Evolutionary conservation across 2,888 invertebrate species (phyloP).

Genomic region (Nomada fucata): DNA sequence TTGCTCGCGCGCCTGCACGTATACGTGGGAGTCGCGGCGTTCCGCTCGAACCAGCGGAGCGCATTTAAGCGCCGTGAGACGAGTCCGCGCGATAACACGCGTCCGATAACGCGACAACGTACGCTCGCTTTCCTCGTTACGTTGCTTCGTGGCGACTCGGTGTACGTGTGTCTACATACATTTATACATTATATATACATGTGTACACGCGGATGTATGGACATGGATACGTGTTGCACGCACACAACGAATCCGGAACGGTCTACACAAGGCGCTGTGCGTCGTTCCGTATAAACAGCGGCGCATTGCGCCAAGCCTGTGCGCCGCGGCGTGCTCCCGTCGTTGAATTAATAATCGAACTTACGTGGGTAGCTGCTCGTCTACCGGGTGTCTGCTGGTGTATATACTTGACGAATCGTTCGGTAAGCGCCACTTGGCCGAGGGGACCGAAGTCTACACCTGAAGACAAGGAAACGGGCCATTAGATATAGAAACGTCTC

Average conservation of each 20-base stretch:
- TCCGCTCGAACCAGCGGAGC: conserved; percentile 39
- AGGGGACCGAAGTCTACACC: background rate
- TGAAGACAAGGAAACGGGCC: conserved; percentile 10
- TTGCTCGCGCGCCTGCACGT: conserved; percentile 5
- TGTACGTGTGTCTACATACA: conserved; percentile 1
- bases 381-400: conserved; percentile 61
- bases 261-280: conserved; percentile 19
- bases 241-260: background rate
- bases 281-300: conserved; percentile 56
- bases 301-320: conserved; percentile 61
- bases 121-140: conserved; percentile 47
- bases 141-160: conserved; percentile 31
- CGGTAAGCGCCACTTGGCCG: conserved; percentile 8
- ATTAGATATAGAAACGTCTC: background rate
- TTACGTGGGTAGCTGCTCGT: conserved; percentile 61
- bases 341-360: conserved; percentile 69
- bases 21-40: conserved; percentile 47
- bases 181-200: background rate
- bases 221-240: background rate
- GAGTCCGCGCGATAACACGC: conserved; percentile 68
- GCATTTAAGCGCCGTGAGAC: conserved; percentile 54
- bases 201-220: background rate
- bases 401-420: conserved; percentile 1
- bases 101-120: conserved; percentile 68
- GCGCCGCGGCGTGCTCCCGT: conserved; percentile 41